Percentiles rank a stretch among this genome's conserved stretches.
These are phyloP conservation scores for Misgurnus anguillicaudatus DNA, from an alignment of 2,113 vertebrate genomes.

Conservation along the genomic window DNA sequence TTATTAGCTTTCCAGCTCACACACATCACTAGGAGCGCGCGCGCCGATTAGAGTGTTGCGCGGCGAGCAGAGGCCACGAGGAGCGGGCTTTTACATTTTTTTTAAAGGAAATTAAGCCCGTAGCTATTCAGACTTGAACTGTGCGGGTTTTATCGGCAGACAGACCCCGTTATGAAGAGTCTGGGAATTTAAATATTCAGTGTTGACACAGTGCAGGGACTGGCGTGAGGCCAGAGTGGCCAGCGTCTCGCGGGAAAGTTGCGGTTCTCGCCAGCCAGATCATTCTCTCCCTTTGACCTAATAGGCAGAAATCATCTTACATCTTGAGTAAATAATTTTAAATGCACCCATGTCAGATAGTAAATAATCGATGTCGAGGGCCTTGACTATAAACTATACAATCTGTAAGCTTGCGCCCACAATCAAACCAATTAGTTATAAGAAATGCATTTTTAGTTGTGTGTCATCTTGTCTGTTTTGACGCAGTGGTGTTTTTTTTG, in stretches of 20 bases:
- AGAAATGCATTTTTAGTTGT: neutral
- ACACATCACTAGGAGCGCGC: conserved; percentile 29
- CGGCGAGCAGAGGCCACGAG: conserved; percentile 32
- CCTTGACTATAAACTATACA: neutral
- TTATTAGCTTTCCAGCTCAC: conserved; percentile 43
- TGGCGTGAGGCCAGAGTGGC: conserved; percentile 81
- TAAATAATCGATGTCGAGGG: conserved; percentile 33
- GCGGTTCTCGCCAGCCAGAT: conserved; percentile 68
- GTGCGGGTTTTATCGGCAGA: conserved; percentile 93
- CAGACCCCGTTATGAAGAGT: conserved; percentile 88
- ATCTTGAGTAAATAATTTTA: conserved; percentile 64
- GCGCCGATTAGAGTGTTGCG: conserved; percentile 39
- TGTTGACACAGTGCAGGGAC: conserved; percentile 93
- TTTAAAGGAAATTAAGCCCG: neutral
- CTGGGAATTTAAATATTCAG: conserved; percentile 99
- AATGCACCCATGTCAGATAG: conserved; percentile 50
- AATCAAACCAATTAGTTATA: neutral
- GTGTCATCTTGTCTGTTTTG: neutral
- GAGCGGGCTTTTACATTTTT: conserved; percentile 26
- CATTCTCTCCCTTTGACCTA: conserved; percentile 78
- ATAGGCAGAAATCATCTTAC: conserved; percentile 81
- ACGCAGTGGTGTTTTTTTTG: neutral
- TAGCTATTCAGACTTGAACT: conserved; percentile 80
- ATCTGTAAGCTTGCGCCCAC: no score
- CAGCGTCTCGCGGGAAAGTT: conserved; percentile 75